Base-by-base conservation (phyloP, 2,113 vertebrate species). In the Pygoscelis adeliae region DNA sequence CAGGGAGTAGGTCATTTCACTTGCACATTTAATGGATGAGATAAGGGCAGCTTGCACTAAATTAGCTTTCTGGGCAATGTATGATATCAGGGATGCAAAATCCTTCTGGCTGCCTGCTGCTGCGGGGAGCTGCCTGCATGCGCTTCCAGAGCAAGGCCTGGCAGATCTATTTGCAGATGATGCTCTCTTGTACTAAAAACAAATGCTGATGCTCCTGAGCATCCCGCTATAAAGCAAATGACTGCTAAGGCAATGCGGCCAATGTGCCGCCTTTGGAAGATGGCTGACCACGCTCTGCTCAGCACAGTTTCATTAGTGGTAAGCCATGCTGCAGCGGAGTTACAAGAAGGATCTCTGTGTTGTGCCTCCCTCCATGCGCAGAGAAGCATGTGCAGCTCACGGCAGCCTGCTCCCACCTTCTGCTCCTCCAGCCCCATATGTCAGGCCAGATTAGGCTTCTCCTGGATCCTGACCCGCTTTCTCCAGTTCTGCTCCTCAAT, bases 21-120 rank as follows among this genome's bases (percentile, higher is more conserved):
- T 92, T 56, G 89, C 89, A 83, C 70, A 5, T 72, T 76, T 96
- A 96, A 95, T 89, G 90, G 83, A 83, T 94, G 94, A 96, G 91
- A 88, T 82, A 80, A 94, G 81, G 59, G 78, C 80, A 74, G 82
- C 66, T 70, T 88, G 87, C 66, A 32, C 80, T 90, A 89, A 93
- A 96, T 83, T 20, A 89, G 84, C 81, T 91, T 94, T 90, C 86
- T 66, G 83, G 42, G 87, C 83, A 92, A 62, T 30, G 58, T 42
- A 62, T 44, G 89, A 91, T 88, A 83, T 69, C 26, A 90, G 80
- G 52, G 89, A 79, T 62, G 74, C 63, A 77, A 61, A 91, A 47
- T 40, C 69, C 71, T 84, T 8, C 91, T 69, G 83, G 52, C 86
- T 73, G 72, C 62, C 56, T 10, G 47, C 62, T 62, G 89, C 89